These are phyloP conservation scores for Delphinus delphis DNA, from an alignment of 2,113 vertebrate genomes.

Conservation along the genomic window DNA sequence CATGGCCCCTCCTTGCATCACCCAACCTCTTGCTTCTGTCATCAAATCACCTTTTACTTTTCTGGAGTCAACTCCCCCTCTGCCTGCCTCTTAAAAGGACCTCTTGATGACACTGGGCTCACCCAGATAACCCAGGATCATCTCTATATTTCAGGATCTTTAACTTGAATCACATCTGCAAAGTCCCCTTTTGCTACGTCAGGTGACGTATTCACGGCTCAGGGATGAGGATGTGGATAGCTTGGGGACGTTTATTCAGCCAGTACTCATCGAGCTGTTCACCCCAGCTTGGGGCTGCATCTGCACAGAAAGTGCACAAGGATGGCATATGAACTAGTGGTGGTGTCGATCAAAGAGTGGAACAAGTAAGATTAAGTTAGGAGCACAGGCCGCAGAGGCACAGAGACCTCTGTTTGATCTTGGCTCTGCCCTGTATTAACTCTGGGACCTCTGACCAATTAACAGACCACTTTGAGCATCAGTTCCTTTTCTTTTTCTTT, in stretches of 20 bases:
- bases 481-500: no score
- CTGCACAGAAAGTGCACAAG: neutral
- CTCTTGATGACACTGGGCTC: neutral
- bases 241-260: neutral
- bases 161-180: neutral
- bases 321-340: neutral
- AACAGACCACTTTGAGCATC: neutral
- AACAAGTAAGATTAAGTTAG: neutral
- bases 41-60: neutral
- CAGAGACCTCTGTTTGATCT: neutral
- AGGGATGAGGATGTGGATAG: neutral
- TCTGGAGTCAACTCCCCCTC: neutral
- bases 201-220: neutral
- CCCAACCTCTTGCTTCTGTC: neutral
- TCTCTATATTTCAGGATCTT: neutral
- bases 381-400: neutral
- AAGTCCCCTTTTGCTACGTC: neutral
- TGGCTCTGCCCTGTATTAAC: neutral
- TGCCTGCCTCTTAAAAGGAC: no score
- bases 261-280: neutral
- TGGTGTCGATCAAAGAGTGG: neutral
- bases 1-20: neutral
- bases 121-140: neutral
- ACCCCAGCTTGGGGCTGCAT: neutral
- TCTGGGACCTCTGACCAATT: neutral